Conservation (phyloP, 2,797 vertebrate genomes). For the Eulemur rubriventer region DNA sequence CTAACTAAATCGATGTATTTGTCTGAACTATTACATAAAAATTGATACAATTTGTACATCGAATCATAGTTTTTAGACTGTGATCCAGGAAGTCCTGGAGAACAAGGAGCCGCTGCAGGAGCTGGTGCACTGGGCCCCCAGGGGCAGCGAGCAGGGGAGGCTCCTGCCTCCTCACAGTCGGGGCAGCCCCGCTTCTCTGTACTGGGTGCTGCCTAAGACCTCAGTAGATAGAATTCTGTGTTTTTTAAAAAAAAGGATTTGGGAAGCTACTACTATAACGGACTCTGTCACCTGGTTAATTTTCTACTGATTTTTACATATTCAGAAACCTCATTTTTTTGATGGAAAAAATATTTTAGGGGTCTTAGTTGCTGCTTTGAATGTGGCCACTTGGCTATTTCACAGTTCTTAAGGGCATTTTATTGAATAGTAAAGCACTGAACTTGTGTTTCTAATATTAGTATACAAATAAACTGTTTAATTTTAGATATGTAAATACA, state of each 20-base stretch:
- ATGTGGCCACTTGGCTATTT: neutral
- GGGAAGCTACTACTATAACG: neutral
- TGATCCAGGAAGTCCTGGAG: neutral
- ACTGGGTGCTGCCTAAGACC: neutral
- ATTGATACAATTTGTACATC: neutral
- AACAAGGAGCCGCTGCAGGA: neutral
- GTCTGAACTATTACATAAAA: neutral
- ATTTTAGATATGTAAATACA: conserved; percentile 45
- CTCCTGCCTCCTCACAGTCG: neutral
- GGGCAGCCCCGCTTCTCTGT: neutral
- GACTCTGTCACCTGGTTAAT: neutral
- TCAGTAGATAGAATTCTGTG: neutral
- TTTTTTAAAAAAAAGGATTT: neutral
- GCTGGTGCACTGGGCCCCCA: neutral
- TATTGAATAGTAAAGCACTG: conserved; percentile 4
- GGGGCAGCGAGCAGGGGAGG: too few relatives aligned
- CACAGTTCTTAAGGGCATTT: neutral
- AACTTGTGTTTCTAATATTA: neutral
- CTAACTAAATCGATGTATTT: neutral
- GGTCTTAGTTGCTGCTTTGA: conserved; percentile 12
- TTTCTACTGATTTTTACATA: conserved; percentile 41
- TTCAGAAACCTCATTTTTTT: neutral
- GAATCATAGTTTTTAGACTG: neutral
- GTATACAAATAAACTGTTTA: conserved; percentile 3
- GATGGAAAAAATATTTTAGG: neutral